A percentile compares a stretch with the other conserved stretches of the same genome.
Conservation (phyloP, 2,888 invertebrate genomes). For the Apamea monoglypha region DNA sequence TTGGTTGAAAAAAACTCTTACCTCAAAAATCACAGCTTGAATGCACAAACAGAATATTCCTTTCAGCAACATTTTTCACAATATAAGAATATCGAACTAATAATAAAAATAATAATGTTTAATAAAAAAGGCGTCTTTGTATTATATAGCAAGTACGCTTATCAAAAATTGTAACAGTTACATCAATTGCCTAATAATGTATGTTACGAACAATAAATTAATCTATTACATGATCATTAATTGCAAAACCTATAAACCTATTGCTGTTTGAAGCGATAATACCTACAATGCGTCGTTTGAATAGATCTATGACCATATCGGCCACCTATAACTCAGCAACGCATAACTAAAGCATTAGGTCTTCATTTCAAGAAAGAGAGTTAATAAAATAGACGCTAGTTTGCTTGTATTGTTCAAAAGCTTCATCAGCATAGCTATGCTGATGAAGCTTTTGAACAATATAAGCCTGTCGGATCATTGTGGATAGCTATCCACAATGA, state of each 20-base stretch:
- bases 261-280: conserved; percentile 8
- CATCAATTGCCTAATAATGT: conserved; percentile 41
- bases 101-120: conserved; percentile 50
- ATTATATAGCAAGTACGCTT: conserved; percentile 59
- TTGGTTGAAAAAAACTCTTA: conserved; percentile 18
- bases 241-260: conserved; percentile 48
- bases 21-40: conserved; percentile 50
- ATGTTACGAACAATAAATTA: conserved; percentile 16
- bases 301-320: background rate
- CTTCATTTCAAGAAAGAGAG: no score
- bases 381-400: no score
- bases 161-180: conserved; percentile 56
- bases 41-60: conserved; percentile 55
- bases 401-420: no score
- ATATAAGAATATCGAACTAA: background rate
- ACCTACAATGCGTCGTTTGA: background rate
- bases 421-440: no score
- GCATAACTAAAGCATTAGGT: no score
- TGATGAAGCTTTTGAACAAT: no score
- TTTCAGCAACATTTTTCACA: conserved; percentile 53
- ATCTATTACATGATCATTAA: conserved; percentile 35
- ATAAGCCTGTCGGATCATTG: no score
- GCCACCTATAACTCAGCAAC: background rate
- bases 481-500: no score
- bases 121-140: conserved; percentile 13